Percentiles rank a stretch among this genome's conserved stretches.
Evolutionary conservation across 2,113 vertebrate genomes (phyloP).

Genomic region (Seriola rivoliana): DNA sequence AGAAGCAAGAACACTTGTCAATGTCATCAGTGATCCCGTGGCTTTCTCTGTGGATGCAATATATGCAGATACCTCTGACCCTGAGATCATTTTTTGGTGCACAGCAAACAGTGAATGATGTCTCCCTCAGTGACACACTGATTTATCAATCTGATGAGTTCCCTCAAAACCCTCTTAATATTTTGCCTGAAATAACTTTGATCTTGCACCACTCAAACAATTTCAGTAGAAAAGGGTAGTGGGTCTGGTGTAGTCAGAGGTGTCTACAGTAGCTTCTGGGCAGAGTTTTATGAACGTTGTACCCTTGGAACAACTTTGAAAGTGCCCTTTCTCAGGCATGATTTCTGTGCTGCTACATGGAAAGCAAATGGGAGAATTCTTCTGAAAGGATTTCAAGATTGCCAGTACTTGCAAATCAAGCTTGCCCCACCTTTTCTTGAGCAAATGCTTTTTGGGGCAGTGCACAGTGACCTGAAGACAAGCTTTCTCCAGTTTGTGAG

Average conservation of each 20-base stretch:
- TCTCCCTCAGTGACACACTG: background rate
- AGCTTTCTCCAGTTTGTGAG: slow-evolving; percentile 1
- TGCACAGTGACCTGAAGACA: background rate
- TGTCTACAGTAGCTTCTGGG: background rate
- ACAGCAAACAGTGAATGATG: too few species aligned
- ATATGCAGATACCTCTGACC: background rate
- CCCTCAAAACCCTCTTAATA: background rate
- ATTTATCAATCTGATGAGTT: background rate
- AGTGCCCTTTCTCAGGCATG: slow-evolving; percentile 12
- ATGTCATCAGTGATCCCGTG: too few species aligned
- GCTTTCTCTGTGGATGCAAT: background rate
- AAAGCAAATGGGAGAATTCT: too few species aligned
- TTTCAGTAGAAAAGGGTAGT: background rate
- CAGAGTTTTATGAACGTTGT: slow-evolving; percentile 11
- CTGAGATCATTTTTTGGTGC: too few species aligned
- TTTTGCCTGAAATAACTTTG: background rate
- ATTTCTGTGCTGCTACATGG: too few species aligned
- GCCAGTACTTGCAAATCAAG: background rate
- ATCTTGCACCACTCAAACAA: background rate
- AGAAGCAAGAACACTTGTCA: too few species aligned
- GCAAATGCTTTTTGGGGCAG: background rate
- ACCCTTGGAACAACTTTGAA: slow-evolving; percentile 30
- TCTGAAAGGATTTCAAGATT: background rate
- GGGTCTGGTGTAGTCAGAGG: slow-evolving; percentile 5
- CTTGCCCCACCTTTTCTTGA: background rate